Base-by-base conservation (phyloP, 1,140 invertebrate species). In the Anagrus nilaparvatae region DNA sequence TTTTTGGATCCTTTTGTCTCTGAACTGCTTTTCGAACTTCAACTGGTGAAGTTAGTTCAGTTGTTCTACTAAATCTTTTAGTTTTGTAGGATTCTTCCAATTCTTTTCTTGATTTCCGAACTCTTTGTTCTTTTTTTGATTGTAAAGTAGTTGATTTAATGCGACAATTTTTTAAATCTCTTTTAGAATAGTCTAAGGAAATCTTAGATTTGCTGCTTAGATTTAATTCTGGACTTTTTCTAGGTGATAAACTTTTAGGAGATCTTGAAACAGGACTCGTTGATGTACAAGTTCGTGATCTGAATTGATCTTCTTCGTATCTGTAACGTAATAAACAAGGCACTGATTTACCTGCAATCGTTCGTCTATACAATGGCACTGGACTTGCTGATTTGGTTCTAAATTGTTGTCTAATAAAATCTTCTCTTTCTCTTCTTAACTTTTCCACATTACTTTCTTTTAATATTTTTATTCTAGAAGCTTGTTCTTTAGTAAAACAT, bases 1-100 rank as follows among this genome's bases (percentile, higher is more conserved):
- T 29, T 30, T 18, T 34, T 17, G 13, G 5, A 4, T 8, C 17
- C 7, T 19, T 19, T 16, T 60, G 59, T 32, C 61, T 70, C 16
- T 68, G 70, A 17, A 77, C 53, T 2, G 68, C 71, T 53, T 74
- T 77, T 40, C 71, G 73, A 2, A 76, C 72, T 51, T 80, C 75
- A 24, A 65, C 64, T 1, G 75, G 71, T 3, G 74, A 75, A 21
- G 75, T 63, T 2, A 81, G 52, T 30, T 75, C 74, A 0, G 35
- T 24, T 0, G 72, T 65, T 47, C 63, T 67, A 18, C 59, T 59
- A 5, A 72, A 50, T 42, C 56, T 64, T 14, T 48, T 52, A 5
- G 51, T 58, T n/a, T n/a, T n/a, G n/a, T n/a, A n/a, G 31, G 46
- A 57, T 9, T 61, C 52, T 5, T 58, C 55, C 30, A 57, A 49